phyloP scores from a whole-genome alignment of 1,140 invertebrate species.

The Calliopsis andreniformis region DNA sequence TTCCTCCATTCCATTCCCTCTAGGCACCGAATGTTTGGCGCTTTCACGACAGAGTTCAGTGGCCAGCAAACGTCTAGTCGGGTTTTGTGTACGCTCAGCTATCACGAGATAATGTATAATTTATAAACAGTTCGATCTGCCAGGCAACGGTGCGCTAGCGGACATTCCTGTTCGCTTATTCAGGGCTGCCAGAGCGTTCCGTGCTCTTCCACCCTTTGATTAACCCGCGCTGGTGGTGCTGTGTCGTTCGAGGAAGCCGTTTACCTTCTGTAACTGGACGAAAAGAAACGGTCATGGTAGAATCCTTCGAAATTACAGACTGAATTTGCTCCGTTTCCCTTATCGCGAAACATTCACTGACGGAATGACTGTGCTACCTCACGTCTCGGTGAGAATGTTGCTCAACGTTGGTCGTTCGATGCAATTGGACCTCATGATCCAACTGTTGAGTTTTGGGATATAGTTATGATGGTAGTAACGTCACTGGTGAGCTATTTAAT shows the following conservation, averaged over 20 bases:
- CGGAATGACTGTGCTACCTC: background rate
- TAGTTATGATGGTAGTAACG: too few relatives aligned
- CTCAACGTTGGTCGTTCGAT: too few relatives aligned
- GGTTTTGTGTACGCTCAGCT: slow-evolving; percentile 71
- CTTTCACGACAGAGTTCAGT: slow-evolving; percentile 37
- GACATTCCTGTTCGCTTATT: slow-evolving; percentile 45
- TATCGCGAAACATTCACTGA: background rate
- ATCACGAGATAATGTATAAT: slow-evolving; percentile 81
- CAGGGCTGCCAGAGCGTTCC: slow-evolving; percentile 9
- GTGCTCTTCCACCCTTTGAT: slow-evolving; percentile 42
- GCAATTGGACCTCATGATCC: too few relatives aligned
- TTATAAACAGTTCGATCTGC: slow-evolving; percentile 80
- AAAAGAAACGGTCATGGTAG: slow-evolving; percentile 13
- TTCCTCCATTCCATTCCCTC: background rate
- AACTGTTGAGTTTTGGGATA: too few relatives aligned
- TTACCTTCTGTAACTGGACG: slow-evolving; percentile 13
- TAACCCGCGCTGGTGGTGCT: slow-evolving; percentile 15
- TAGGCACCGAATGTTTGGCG: slow-evolving; percentile 5
- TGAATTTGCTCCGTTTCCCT: background rate
- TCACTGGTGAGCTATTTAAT: too few relatives aligned
- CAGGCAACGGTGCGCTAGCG: slow-evolving; percentile 48
- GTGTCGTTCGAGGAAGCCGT: slow-evolving; percentile 29
- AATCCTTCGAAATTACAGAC: slow-evolving; percentile 35
- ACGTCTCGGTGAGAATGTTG: too few relatives aligned
- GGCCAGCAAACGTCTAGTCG: slow-evolving; percentile 59